Base-by-base conservation (phyloP, 2,113 vertebrate genomes). In the Indri indri region DNA sequence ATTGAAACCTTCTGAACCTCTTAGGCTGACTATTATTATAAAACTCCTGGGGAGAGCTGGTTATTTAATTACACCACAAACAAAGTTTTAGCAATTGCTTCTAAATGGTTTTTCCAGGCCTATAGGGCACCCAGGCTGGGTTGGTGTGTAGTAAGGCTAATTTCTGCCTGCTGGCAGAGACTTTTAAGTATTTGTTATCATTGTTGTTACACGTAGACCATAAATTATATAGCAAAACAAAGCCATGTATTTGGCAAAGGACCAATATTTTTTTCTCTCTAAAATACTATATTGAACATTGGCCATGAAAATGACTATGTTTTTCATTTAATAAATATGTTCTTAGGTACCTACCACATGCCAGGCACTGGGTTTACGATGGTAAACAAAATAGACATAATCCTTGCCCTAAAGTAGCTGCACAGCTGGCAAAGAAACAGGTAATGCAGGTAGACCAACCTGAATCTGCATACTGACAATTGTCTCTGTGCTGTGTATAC, bases 121-220 rank as follows among this genome's bases (percentile, higher is more conserved):
- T 84, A 1, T 25, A 45, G 63, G 47, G 71, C 27, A n/a, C 23
- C 45, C 2, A 30, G 40, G 71, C 63, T 63, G 61, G 30, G 37
- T 9, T 80, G 81, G 71, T 54, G 9, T 63, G 25, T 50, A 59
- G 25, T 50, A 79, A 92, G 61, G 30, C 52, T 96, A 50, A 92
- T 90, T 92, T 95, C 81, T 94, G 91, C 85, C 74, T 95, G 27
- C 88, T 80, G 66, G 63, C 6, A 63, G 77, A 45, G 66, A 80
- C 59, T 61, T 10, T 76, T 66, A 81, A 92, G 20, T 82, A 88
- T n/a, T 59, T 57, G 25, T 14, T 17, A 32, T 82, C 7, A 20
- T 68, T 88, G 59, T 83, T 74, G 57, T 85, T 89, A 50, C n/a
- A 20, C 8, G 6, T 34, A 76, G 30, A 54, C 40, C 45, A 40